Evolutionary conservation across 2,113 vertebrate species (phyloP), one percentile per base, ranked within the genome.

Genomic region (Scomber scombrus): DNA sequence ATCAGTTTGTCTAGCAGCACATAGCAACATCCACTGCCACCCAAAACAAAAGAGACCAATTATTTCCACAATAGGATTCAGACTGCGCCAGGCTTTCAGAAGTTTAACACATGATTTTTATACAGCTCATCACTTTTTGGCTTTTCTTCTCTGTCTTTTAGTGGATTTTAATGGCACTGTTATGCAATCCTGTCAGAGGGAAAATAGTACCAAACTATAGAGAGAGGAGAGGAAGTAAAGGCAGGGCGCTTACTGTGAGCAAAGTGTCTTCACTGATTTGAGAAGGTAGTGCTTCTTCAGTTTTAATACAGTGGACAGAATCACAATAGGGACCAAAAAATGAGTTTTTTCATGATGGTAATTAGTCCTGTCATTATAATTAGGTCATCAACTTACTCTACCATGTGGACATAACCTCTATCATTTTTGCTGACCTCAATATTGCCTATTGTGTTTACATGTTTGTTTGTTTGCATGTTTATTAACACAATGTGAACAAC

Each of bases 31-130:
- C 70, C 71, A 47, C 71, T 34, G 54, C 46, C 69, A 65, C 71
- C 70, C 52, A 81, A 89, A 87, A 85, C 73, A 89, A 84, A 89
- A 87, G 45, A 70, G 75, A 73, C 70, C 80, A 80, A 92, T 91
- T 86, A 84, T 81, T 86, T 71, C 77, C 68, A 86, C 79, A 75
- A 75, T 45, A 65, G 65, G 75, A 81, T 72, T 83, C 62, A 74
- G 26, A 82, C 65, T 68, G 67, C 71, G 50, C 12, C 1, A 2
- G 26, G 69, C 68, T 77, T 77, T 67, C 23, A 26, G 23, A 15
- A 80, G 69, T 82, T 71, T 68, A 78, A 71, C 78, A 71, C 84
- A 86, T 16, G 21, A 15, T 52, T 74, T 83, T 82, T 57, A 64
- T 82, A 64, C 55, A 87, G 79, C 69, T 82, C 70, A 80, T 88